Evolutionary conservation across 2,888 invertebrate species (phyloP), one percentile per base, ranked within the genome.

Genomic region (Troides oblongomaculatus): DNA sequence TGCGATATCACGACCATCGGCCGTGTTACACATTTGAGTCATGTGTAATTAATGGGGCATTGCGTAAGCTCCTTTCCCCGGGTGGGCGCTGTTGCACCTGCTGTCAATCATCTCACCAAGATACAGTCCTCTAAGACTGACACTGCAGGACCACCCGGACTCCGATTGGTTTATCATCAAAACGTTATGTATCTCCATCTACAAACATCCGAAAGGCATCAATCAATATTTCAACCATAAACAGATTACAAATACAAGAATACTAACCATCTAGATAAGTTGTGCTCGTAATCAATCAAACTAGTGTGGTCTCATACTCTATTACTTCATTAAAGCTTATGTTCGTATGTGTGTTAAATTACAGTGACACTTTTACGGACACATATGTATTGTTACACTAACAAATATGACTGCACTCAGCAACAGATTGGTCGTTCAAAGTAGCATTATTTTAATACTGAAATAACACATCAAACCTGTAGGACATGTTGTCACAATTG

Each of bases 21-120:
- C 57, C 71, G 65, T 69, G 73, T 71, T 73, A 76, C 75, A 73
- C 72, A 77, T 80, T 77, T 76, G 77, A 79, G 74, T 77, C 80
- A 75, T 75, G 75, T 79, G 79, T 76, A 80, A 80, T 81, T 81
- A 82, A 78, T 78, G 77, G 77, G 66, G 64, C 66, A 73, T 87
- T 86, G 78, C 75, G 78, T 80, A 85, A 86, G 69, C 72, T 58
- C 84, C 84, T 84, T 86, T 86, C 85, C 81, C 84, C 74, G 76
- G 77, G 76, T 78, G 75, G 69, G 61, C 69, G 58, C 62, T 60
- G 64, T 61, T 74, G 74, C 71, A 75, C 71, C 71, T 68, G 77
- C 78, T 76, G 81, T 85, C 84, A 82, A 79, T 84, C 84, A 81
- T 61, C 39, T 25, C 25, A 58, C 12, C 30, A 66, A 60, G 73